Percentiles rank a stretch among this genome's conserved stretches.
These are phyloP conservation scores for Congeria kusceri DNA, from an alignment of 2,888 invertebrate species.

Conservation along the genomic window DNA sequence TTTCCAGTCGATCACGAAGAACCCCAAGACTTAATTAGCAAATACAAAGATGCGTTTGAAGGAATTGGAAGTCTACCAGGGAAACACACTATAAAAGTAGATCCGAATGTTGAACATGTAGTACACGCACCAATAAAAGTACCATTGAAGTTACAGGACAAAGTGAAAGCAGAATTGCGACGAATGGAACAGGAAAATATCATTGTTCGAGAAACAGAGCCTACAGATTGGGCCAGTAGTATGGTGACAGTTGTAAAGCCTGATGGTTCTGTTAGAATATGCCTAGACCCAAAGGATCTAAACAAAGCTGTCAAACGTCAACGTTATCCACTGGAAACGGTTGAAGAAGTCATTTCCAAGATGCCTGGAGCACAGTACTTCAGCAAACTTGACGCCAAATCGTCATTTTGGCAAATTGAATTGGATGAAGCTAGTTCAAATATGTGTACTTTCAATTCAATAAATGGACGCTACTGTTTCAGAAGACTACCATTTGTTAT, in stretches of 20 bases:
- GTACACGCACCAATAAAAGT: constrained; percentile 57
- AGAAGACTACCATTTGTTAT: too few relatives aligned
- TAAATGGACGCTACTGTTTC: too few relatives aligned
- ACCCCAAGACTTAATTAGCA: too few relatives aligned
- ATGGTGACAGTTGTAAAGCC: constrained; percentile 59
- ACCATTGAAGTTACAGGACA: constrained; percentile 50
- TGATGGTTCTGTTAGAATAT: constrained; percentile 32
- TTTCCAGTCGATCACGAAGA: too few relatives aligned
- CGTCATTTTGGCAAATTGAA: too few relatives aligned
- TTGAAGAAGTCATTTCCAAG: constrained; percentile 46
- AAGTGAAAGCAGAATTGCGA: constrained; percentile 52
- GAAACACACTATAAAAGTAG: constrained; percentile 29
- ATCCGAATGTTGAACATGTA: constrained; percentile 45
- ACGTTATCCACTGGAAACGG: constrained; percentile 56
- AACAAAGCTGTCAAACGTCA: constrained; percentile 54
- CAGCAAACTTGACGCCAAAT: too few relatives aligned
- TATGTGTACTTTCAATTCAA: too few relatives aligned
- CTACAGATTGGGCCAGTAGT: constrained; percentile 63
- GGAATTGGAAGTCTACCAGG: constrained; percentile 52
- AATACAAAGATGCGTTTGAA: constrained; percentile 27
- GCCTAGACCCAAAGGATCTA: constrained; percentile 65
- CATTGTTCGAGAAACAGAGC: constrained; percentile 52
- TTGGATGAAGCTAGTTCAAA: too few relatives aligned
- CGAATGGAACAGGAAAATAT: constrained; percentile 47
- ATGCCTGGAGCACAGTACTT: too few relatives aligned